These are phyloP conservation scores for Strix uralensis DNA, from an alignment of 2,113 vertebrate species.

Conservation along the genomic window DNA sequence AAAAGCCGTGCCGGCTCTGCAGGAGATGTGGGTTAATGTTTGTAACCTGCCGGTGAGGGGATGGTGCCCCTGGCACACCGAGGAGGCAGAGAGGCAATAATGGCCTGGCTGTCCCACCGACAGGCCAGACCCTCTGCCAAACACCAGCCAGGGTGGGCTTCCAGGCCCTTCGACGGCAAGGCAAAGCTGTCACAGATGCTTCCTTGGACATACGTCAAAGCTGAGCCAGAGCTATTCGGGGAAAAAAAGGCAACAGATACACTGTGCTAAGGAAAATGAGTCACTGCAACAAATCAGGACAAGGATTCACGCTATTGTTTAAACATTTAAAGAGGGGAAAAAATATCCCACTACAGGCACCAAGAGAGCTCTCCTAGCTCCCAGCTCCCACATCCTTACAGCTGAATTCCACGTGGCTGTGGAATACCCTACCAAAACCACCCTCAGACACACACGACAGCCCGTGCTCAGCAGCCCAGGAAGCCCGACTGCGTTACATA, in stretches of 20 bases:
- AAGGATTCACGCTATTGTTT: background rate
- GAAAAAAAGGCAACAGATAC: background rate
- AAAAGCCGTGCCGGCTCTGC: background rate
- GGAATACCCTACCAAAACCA: background rate
- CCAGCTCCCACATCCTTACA: background rate
- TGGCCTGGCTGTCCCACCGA: no score
- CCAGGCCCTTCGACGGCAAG: rapidly evolving
- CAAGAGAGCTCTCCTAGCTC: background rate
- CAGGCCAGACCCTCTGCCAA: background rate
- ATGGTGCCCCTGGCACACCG: background rate
- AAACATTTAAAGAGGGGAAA: background rate
- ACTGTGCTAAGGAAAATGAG: background rate
- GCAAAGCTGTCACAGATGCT: background rate
- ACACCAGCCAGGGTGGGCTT: background rate
- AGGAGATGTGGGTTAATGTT: background rate
- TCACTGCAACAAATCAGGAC: background rate
- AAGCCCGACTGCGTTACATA: background rate
- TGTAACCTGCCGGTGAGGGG: background rate
- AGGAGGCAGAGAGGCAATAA: background rate
- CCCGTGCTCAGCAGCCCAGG: background rate
- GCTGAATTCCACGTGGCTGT: background rate
- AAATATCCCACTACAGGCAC: background rate
- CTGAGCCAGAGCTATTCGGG: background rate
- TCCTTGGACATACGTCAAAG: background rate
- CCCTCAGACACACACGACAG: background rate